Percentiles rank a stretch among this genome's conserved stretches.
These are phyloP conservation scores for Oryzaephilus surinamensis DNA, from an alignment of 1,140 invertebrate genomes.

Conservation along the genomic window DNA sequence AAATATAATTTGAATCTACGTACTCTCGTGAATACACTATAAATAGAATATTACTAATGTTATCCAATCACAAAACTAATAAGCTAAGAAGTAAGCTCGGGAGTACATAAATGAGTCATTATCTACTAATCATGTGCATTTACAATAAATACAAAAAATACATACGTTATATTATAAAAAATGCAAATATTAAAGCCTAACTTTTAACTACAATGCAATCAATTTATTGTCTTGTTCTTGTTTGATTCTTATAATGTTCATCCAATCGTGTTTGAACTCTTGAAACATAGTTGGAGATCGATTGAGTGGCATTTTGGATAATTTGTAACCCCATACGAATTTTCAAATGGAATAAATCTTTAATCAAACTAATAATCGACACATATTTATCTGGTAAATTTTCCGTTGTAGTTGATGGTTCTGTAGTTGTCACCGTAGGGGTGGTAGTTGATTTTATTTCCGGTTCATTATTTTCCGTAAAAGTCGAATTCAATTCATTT, in stretches of 20 bases:
- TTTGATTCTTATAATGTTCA: slow-evolving; percentile 17
- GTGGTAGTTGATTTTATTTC: slow-evolving; percentile 1
- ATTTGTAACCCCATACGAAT: slow-evolving; percentile 25
- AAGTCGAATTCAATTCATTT: slow-evolving; percentile 24
- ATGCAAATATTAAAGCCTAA: neutral
- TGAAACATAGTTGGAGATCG: slow-evolving; percentile 24
- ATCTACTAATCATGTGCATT: neutral
- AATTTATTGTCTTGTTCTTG: neutral
- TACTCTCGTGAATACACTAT: slow-evolving; percentile 10
- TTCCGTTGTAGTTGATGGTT: slow-evolving; percentile 2
- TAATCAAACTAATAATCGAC: slow-evolving; percentile 20
- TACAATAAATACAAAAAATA: neutral
- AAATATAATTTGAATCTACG: slow-evolving; percentile 9
- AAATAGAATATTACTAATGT: neutral
- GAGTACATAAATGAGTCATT: slow-evolving; percentile 8
- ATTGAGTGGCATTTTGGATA: slow-evolving; percentile 23
- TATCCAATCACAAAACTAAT: too few species aligned
- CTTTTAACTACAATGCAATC: neutral
- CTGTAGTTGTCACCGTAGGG: slow-evolving; percentile 3
- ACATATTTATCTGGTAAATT: slow-evolving; percentile 10
- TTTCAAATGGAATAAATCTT: slow-evolving; percentile 28
- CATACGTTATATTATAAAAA: neutral
- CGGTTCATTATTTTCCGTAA: neutral
- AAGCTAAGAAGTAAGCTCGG: neutral
- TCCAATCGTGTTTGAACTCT: slow-evolving; percentile 25